Evolutionary conservation across 2,888 invertebrate genomes (phyloP), one percentile per base, ranked within the genome.

Genomic region (Brachynemurus nebulosus): DNA sequence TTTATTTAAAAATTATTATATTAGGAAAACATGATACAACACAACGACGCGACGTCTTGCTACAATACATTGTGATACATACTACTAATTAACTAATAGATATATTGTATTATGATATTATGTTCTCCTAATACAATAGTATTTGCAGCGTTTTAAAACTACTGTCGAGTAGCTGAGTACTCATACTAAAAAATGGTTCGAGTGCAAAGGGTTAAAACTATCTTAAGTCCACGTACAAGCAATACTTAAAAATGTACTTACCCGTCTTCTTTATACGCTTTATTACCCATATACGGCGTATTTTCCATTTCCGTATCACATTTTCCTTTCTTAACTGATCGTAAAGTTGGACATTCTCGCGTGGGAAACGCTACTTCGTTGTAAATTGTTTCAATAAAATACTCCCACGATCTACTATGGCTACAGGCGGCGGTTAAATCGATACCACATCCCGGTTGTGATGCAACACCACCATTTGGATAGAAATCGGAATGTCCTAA

Each of bases 401-500:
- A 61, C 25, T 59, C 50, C 42, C 61, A 56, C 5, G 64, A 54
- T 42, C 63, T 56, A 21, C 52, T 57, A 47, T 65, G 65, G 46
- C 62, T 63, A 50, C 64, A 65, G 23, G 52, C 53, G 48, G 33
- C 35, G 12, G 43, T 43, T 23, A 43, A 4, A 37, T 60, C 46
- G 9, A 56, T 43, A 3, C 60, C 53, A 43, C 63, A 63, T 23
- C 63, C 63, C 2, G 66, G 65, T 47, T 68, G 67, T 7, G 55
- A 53, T 21, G 59, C 58, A 5, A 53, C 54, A 11, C 66, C 66
- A 3, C 64, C 62, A 46, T 67, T 67, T 0, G 66, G 65, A 51
- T 62, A 66, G 53, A 65, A 67, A 51, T 67, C 67, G 1, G 50
- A 59, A 45, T 66, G 61, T 3, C 66, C 67, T 8, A 65, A 50